Evolutionary conservation across 2,888 invertebrate species (phyloP).

Genomic region (Hirtodrosophila histrioides): DNA sequence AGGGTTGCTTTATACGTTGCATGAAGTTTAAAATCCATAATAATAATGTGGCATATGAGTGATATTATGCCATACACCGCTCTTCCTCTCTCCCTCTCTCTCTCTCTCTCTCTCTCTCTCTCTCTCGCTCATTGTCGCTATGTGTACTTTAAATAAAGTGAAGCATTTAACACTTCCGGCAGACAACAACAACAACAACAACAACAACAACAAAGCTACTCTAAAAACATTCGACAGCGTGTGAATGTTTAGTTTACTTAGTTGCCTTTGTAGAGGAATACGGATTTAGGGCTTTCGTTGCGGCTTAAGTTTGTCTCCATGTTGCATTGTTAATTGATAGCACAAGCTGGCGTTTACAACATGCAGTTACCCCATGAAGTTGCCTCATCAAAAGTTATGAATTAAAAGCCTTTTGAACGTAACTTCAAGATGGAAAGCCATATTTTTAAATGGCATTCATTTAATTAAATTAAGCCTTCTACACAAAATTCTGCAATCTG

Average conservation of each 20-base stretch:
- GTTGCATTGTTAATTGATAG: too few species aligned
- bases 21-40: slow-evolving; percentile 61
- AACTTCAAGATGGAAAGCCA: too few species aligned
- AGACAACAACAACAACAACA: slow-evolving; percentile 54
- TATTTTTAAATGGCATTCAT: too few species aligned
- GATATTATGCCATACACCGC: slow-evolving; percentile 50
- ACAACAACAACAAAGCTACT: slow-evolving; percentile 33
- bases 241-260: slow-evolving; percentile 67
- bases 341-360: too few species aligned
- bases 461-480: too few species aligned
- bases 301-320: background rate
- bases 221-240: slow-evolving; percentile 59
- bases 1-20: slow-evolving; percentile 54
- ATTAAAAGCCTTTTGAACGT: too few species aligned
- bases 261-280: background rate
- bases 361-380: too few species aligned
- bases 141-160: slow-evolving; percentile 76
- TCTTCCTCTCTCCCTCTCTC: slow-evolving; percentile 8
- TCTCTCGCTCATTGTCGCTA: slow-evolving; percentile 15
- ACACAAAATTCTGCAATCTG: too few species aligned
- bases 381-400: too few species aligned
- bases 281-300: slow-evolving; percentile 3
- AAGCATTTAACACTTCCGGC: slow-evolving; percentile 81
- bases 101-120: background rate
- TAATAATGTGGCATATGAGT: slow-evolving; percentile 75